phyloP scores from a whole-genome alignment of 2,113 vertebrate genomes.

The Burhinus oedicnemus region DNA sequence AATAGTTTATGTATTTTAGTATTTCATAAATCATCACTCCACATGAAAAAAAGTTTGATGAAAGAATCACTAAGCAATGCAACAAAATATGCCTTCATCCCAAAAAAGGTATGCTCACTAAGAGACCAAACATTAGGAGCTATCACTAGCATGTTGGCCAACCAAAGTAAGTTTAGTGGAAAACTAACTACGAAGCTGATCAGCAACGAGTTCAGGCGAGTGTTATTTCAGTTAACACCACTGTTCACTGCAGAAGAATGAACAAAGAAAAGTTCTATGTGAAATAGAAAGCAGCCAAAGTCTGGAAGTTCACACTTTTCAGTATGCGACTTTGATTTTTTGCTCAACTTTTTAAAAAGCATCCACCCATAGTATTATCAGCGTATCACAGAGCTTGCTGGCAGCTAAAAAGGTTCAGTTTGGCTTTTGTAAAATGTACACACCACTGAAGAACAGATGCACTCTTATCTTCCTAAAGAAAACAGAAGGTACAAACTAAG shows the following conservation, averaged over 20 bases:
- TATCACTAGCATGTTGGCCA: not conserved
- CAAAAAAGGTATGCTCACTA: not conserved
- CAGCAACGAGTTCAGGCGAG: not conserved
- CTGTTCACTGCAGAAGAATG: not conserved
- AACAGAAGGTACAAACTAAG: not conserved
- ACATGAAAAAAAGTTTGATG: not conserved
- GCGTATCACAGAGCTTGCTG: not conserved
- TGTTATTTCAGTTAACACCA: not conserved
- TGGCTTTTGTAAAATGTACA: not conserved
- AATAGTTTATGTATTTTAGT: not conserved
- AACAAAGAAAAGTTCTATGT: not conserved
- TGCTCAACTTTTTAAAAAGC: not conserved
- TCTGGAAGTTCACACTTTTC: not conserved
- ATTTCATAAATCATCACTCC: not conserved
- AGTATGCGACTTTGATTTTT: not conserved
- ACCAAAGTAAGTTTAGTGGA: accelerated
- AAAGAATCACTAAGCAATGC: not conserved
- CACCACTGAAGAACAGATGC: not conserved
- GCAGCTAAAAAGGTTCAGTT: not conserved
- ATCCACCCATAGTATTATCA: not conserved
- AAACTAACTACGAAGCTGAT: not conserved
- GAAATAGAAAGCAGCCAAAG: not conserved
- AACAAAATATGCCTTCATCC: not conserved
- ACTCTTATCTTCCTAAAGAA: not conserved
- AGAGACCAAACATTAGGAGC: not conserved